phyloP scores from a whole-genome alignment of 2,113 vertebrate species.

The Spheniscus mendiculus region DNA sequence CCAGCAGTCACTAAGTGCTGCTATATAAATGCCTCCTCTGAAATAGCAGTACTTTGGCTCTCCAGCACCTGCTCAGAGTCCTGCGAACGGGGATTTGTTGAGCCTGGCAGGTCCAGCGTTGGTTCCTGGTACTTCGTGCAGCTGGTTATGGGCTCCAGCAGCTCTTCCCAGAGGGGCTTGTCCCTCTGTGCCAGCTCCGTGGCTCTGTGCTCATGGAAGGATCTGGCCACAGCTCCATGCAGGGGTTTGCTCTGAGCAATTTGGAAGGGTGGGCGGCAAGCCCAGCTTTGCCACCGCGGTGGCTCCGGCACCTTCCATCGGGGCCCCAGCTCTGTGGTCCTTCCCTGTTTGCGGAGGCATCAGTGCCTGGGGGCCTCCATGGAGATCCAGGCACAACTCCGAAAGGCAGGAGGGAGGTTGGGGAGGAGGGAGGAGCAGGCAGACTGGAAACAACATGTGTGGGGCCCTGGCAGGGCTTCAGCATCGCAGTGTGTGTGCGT shows the following conservation, averaged over 20 bases:
- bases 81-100: fast-evolving
- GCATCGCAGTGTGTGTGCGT: not conserved
- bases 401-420: not conserved
- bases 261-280: not conserved
- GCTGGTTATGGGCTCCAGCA: not conserved
- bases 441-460: not conserved
- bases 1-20: not conserved
- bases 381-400: not conserved
- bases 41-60: not conserved
- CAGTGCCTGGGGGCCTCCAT: fast-evolving
- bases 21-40: not conserved
- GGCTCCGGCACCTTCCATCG: fast-evolving
- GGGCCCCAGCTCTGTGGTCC: fast-evolving
- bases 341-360: not conserved
- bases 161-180: fast-evolving
- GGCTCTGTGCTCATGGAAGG: not conserved
- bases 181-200: fast-evolving
- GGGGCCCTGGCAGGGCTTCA: conserved; percentile 23
- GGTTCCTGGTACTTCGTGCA: fast-evolving
- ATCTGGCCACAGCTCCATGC: fast-evolving
- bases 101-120: fast-evolving
- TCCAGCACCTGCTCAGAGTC: not conserved
- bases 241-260: not conserved
- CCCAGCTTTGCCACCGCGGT: fast-evolving
- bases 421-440: not conserved